Evolutionary conservation across 2,888 invertebrate genomes (phyloP).

Genomic region (Ptilodon capucinus): DNA sequence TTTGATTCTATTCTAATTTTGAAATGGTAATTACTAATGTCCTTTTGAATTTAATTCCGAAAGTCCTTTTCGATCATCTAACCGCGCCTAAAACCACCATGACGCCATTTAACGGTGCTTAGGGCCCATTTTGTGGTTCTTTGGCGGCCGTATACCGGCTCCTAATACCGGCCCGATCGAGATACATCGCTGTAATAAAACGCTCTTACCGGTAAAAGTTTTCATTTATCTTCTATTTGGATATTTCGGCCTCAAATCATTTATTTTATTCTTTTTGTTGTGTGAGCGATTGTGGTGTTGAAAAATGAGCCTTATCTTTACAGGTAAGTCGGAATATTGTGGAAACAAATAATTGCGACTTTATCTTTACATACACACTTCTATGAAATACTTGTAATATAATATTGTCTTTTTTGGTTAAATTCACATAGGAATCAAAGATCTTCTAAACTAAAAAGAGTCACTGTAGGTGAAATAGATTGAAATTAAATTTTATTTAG

Average conservation of each 20-base stretch:
- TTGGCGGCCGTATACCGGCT: neutral
- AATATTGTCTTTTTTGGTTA: no score
- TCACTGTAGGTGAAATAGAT: no score
- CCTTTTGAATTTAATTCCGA: neutral
- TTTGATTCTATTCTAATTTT: neutral
- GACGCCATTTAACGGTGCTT: neutral
- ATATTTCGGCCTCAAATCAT: neutral
- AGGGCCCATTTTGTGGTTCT: neutral
- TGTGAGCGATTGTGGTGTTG: neutral
- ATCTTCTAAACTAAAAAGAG: no score
- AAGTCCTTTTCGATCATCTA: neutral
- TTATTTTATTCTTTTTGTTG: neutral
- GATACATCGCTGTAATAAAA: conserved; percentile 3
- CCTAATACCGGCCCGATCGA: neutral
- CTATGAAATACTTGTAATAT: no score
- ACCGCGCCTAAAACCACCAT: neutral
- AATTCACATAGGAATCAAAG: no score
- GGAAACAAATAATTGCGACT: no score
- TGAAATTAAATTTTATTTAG: no score
- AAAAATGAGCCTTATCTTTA: no score
- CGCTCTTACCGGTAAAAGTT: neutral
- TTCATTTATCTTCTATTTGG: conserved; percentile 1
- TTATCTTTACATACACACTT: no score
- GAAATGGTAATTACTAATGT: neutral
- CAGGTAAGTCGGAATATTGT: no score